Evolutionary conservation across 2,797 vertebrate species (phyloP).

Genomic region (Gymnoscopelus braueri): DNA sequence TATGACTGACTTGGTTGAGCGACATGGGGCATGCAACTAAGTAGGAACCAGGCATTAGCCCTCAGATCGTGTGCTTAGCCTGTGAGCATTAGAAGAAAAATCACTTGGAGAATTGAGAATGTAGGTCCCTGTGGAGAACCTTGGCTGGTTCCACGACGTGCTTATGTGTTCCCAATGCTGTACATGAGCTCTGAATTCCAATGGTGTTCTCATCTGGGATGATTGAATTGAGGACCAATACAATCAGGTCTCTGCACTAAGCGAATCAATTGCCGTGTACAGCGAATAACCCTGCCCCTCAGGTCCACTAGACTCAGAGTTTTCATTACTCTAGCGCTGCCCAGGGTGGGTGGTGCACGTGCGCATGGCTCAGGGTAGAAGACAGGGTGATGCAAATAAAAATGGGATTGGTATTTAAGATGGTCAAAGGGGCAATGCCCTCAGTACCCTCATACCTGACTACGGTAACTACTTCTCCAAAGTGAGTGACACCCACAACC

Average conservation of each 20-base stretch:
- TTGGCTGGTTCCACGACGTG: not conserved
- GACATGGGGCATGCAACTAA: too few relatives aligned
- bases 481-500: too few relatives aligned
- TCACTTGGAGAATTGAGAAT: constrained; percentile 29
- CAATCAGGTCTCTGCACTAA: constrained; percentile 40
- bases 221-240: constrained; percentile 37
- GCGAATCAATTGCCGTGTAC: constrained; percentile 51
- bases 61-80: not conserved
- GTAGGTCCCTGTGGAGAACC: constrained; percentile 8
- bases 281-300: constrained; percentile 28
- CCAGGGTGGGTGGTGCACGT: not conserved
- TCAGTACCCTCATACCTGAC: too few relatives aligned
- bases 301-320: constrained; percentile 24
- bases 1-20: too few relatives aligned
- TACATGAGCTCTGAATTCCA: constrained; percentile 37
- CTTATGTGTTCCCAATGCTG: constrained; percentile 31
- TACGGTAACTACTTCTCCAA: too few relatives aligned
- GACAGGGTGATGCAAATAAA: too few relatives aligned
- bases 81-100: constrained; percentile 24
- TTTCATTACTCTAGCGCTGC: constrained; percentile 22
- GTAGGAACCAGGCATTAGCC: too few relatives aligned
- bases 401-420: not conserved
- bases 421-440: too few relatives aligned
- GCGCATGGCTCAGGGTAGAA: too few relatives aligned
- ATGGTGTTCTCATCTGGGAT: constrained; percentile 11